These are phyloP conservation scores for Heliocidaris erythrogramma DNA, from an alignment of 35 echinoderm and acorn worm species.

Conservation along the genomic window DNA sequence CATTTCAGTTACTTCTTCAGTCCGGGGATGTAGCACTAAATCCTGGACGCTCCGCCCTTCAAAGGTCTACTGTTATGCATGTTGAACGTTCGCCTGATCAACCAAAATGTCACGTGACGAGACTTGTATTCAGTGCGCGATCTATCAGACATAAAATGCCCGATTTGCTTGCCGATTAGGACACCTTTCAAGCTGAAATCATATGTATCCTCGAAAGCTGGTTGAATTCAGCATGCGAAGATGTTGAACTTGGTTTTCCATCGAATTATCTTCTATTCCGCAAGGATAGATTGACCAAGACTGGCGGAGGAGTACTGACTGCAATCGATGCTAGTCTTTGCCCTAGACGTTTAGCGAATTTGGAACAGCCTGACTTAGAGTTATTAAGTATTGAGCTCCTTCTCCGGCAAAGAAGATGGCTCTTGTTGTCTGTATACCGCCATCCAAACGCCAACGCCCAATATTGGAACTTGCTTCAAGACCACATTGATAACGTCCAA, in stretches of 20 bases:
- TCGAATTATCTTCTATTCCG: background rate
- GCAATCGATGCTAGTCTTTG: constrained; percentile 16
- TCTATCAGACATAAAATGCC: no score
- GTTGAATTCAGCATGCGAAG: background rate
- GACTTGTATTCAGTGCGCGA: no score
- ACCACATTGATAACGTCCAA: constrained; percentile 21
- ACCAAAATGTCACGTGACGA: background rate
- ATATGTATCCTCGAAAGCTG: background rate
- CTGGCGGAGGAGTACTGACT: constrained; percentile 11
- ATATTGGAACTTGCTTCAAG: background rate
- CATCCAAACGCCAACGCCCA: background rate
- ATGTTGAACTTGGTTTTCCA: background rate
- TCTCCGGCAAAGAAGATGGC: background rate
- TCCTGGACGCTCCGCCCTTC: no score
- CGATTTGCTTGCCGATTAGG: background rate
- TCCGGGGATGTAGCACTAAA: background rate
- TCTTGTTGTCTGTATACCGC: background rate
- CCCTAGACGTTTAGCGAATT: background rate
- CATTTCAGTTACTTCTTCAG: background rate
- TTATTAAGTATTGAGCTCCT: background rate
- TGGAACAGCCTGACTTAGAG: constrained; percentile 1
- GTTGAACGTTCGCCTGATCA: background rate
- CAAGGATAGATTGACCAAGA: background rate
- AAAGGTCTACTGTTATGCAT: no score
- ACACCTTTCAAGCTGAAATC: background rate